Conservation (phyloP, 2,113 vertebrate species). For the Cricetomys ansorgei region DNA sequence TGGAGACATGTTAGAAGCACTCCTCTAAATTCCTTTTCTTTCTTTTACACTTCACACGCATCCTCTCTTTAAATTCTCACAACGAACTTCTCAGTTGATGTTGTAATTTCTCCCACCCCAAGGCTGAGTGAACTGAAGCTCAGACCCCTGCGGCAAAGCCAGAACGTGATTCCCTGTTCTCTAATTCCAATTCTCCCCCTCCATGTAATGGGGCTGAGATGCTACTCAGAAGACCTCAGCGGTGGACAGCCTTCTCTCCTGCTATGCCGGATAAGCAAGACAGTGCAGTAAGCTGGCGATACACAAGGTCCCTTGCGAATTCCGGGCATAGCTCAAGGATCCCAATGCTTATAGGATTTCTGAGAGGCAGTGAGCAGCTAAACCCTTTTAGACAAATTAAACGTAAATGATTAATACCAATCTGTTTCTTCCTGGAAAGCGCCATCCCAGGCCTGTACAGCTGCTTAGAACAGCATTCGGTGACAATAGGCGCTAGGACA, state of each 20-base stretch:
- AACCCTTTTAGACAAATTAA: conserved; percentile 40
- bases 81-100: not conserved
- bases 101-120: conserved; percentile 11
- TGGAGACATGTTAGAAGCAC: not conserved
- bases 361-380: conserved; percentile 1
- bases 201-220: not conserved
- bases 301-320: conserved; percentile 1
- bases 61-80: not conserved
- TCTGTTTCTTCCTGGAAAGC: conserved; percentile 32
- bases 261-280: not conserved
- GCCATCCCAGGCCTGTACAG: not conserved
- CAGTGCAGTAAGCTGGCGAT: not conserved
- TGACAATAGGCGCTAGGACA: not conserved
- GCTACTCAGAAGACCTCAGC: not conserved
- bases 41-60: not conserved
- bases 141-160: not conserved
- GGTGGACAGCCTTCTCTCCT: not conserved
- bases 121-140: not conserved
- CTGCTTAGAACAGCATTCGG: conserved; percentile 27
- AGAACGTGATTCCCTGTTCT: not conserved
- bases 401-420: not conserved
- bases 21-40: not conserved
- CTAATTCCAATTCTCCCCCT: not conserved
- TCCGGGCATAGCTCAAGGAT: not conserved
- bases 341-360: not conserved